phyloP scores from a whole-genome alignment of 2,113 vertebrate species.

The Mustelus asterias region DNA sequence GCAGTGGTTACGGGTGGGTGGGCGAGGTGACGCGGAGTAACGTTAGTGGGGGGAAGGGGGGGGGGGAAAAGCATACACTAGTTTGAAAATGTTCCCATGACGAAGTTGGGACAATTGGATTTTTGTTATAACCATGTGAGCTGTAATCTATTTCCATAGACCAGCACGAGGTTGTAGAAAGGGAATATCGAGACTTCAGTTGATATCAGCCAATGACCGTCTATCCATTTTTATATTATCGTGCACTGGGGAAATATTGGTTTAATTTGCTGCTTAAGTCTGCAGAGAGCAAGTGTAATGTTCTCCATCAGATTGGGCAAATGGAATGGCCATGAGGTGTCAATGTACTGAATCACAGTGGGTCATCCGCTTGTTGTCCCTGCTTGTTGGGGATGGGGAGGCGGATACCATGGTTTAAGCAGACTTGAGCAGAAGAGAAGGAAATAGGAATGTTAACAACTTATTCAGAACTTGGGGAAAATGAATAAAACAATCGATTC shows the following conservation, averaged over 20 bases:
- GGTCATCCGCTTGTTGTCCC: not conserved
- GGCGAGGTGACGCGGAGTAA: no score
- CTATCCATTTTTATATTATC: not conserved
- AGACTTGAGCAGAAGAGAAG: not conserved
- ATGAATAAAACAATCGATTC: no score
- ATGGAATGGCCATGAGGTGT: not conserved
- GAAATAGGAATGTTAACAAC: not conserved
- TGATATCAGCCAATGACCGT: not conserved
- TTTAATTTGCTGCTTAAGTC: not conserved
- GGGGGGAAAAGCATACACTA: not conserved
- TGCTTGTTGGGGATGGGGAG: not conserved
- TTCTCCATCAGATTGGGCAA: not conserved
- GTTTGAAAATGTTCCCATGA: not conserved
- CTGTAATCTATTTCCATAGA: not conserved
- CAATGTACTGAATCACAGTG: not conserved
- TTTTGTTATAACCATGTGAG: not conserved
- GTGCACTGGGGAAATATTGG: constrained; percentile 1
- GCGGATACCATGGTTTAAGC: not conserved
- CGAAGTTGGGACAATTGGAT: not conserved
- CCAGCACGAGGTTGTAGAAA: not conserved
- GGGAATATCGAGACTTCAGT: not conserved
- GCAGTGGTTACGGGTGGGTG: not conserved
- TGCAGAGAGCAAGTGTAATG: not conserved
- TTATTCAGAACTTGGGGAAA: not conserved
- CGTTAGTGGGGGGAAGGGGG: no score